Conservation (phyloP, 2,113 vertebrate genomes). For the Neopipo cinnamomea region DNA sequence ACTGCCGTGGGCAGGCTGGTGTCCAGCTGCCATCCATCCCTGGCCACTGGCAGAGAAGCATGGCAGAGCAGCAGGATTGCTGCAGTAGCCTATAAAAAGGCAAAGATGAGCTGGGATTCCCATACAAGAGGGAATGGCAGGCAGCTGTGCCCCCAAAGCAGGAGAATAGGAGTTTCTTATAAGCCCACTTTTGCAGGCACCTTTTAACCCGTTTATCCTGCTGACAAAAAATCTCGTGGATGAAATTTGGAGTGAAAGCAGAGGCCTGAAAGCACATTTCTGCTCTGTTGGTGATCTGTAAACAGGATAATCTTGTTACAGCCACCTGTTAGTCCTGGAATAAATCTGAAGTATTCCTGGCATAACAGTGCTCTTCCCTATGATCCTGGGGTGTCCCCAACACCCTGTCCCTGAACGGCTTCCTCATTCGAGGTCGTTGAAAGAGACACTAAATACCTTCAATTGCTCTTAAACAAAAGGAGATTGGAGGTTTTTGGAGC, state of each 20-base stretch:
- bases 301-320: background rate
- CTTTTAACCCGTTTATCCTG: background rate
- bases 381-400: background rate
- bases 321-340: background rate
- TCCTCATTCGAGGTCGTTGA: background rate
- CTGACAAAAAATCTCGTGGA: background rate
- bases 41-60: background rate
- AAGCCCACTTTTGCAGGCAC: background rate
- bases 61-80: background rate
- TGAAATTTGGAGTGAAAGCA: background rate
- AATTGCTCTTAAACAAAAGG: background rate
- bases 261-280: background rate
- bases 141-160: background rate
- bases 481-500: background rate
- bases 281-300: background rate
- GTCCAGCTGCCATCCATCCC: background rate
- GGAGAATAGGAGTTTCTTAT: background rate
- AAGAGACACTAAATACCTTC: background rate
- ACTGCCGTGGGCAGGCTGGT: rapidly evolving
- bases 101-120: background rate
- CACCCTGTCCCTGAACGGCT: background rate
- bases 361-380: background rate
- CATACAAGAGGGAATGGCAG: rapidly evolving
- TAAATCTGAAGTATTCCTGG: background rate
- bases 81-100: background rate